Base-by-base conservation (phyloP, 1,140 invertebrate genomes). In the Temnothorax longispinosus region DNA sequence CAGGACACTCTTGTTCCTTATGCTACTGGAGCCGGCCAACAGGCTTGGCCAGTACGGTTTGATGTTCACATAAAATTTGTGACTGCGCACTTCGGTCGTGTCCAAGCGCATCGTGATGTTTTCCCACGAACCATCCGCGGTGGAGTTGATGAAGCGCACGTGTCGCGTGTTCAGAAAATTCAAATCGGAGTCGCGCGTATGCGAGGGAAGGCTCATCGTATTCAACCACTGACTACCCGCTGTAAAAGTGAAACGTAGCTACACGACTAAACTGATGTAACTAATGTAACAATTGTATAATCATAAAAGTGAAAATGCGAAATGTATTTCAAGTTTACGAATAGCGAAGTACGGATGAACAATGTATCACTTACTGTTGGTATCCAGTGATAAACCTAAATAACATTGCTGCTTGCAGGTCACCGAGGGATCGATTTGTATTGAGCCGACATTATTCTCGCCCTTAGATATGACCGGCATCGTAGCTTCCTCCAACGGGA, bases 21-120 rank as follows among this genome's bases (percentile, higher is more conserved):
- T 88, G 74, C 87, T 89, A 74, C 94, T 92, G 21, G 90, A 82
- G 85, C 81, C 87, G 60, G 85, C 88, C 56, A 96, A 86, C 74
- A 96, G 86, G 90, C 95, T 96, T 18, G 98, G 98, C 98, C 98
- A 98, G 54, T 96, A 96, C 86, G 98, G 96, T 91, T 97, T 96
- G 54, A 97, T 96, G 91, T 96, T 96, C 10, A 97, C 96, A 78
- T 96, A 96, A 93, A 98, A 97, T 93, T 97, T 96, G 94, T 98
- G 97, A 84, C 96, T 96, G 75, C 96, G 96, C 69, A 98, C 97
- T 95, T 98, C 96, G 58, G 96, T 97, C 1, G 98, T 98, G 91
- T 98, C 97, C 84, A 98, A 91, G 88, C 97, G 96, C 91, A 98
- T 96, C 1, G 97, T 97, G 50, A 98, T 95, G 93, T 98, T 98